Percentiles rank a stretch among this genome's conserved stretches.
Evolutionary conservation across 2,888 invertebrate species (phyloP).

Genomic region (Cephalotes varians): DNA sequence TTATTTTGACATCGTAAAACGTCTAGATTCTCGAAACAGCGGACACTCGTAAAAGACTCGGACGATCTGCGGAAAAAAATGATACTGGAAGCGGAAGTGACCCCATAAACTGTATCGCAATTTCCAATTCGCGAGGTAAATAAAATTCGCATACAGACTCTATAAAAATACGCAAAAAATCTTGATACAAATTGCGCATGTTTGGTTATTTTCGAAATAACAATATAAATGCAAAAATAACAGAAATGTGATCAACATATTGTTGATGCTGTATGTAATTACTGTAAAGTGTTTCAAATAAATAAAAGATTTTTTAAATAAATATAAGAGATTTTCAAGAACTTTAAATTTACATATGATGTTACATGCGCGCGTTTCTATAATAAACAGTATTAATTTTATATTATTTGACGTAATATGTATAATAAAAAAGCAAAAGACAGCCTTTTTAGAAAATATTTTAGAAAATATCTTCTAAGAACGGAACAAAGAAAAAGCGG

Average conservation of each 20-base stretch:
- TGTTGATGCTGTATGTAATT: not conserved
- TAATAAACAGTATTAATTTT: not conserved
- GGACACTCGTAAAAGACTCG: conserved; percentile 33
- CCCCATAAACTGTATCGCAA: not conserved
- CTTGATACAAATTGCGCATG: not conserved
- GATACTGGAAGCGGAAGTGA: not conserved
- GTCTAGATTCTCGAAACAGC: conserved; percentile 42
- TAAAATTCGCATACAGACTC: not conserved
- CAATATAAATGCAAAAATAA: not conserved
- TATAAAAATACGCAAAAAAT: not conserved
- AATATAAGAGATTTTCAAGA: not conserved
- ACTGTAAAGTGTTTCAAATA: not conserved
- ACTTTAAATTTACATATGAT: not conserved
- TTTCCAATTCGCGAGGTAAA: not conserved
- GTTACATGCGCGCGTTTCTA: not conserved
- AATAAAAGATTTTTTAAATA: not conserved
- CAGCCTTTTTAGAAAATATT: not conserved
- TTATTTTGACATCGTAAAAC: conserved; percentile 49
- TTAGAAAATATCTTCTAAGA: not conserved
- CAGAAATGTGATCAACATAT: not conserved
- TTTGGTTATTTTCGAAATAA: not conserved
- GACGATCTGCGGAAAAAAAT: conserved; percentile 8
- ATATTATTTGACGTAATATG: not conserved
- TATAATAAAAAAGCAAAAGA: not conserved
- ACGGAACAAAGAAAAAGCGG: not conserved